Percentiles rank a stretch among this genome's conserved stretches.
Evolutionary conservation across 2,797 vertebrate species (phyloP).

Genomic region (Artibeus lituratus): DNA sequence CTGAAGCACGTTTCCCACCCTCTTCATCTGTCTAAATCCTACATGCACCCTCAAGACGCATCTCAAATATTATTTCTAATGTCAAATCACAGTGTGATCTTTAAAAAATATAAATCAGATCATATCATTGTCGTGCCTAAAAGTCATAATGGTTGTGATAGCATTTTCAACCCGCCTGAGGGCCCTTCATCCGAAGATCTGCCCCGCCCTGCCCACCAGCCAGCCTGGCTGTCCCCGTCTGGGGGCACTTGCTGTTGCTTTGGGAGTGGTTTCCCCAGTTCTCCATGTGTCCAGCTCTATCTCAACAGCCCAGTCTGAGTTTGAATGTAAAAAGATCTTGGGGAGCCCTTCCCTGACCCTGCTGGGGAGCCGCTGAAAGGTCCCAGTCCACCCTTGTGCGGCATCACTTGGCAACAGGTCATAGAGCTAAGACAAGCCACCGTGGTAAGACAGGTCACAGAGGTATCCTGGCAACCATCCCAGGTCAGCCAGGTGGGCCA

Average conservation of each 20-base stretch:
- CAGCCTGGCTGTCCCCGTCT: rapidly evolving
- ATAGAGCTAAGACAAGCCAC: background rate
- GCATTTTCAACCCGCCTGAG: background rate
- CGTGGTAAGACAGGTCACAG: background rate
- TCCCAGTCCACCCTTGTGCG: too few relatives aligned
- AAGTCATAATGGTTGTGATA: background rate
- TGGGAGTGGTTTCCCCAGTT: rapidly evolving
- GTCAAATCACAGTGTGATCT: constrained; percentile 45
- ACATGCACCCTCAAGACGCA: background rate
- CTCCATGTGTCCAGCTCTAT: background rate
- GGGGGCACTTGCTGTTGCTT: background rate
- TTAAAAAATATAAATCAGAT: constrained; percentile 1
- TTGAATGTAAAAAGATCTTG: background rate
- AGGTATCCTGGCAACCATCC: background rate
- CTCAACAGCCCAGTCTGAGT: background rate
- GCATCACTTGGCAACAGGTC: too few relatives aligned
- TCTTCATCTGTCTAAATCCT: background rate
- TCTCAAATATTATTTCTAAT: constrained; percentile 62
- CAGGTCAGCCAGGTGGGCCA: rapidly evolving
- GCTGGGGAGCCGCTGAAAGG: too few relatives aligned
- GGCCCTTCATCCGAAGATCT: too few relatives aligned
- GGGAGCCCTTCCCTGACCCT: background rate
- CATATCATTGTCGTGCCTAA: background rate
- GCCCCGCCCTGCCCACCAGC: background rate
- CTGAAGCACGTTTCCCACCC: background rate